Evolutionary conservation across 2,113 vertebrate genomes (phyloP).

Genomic region (Gymnarchus niloticus): DNA sequence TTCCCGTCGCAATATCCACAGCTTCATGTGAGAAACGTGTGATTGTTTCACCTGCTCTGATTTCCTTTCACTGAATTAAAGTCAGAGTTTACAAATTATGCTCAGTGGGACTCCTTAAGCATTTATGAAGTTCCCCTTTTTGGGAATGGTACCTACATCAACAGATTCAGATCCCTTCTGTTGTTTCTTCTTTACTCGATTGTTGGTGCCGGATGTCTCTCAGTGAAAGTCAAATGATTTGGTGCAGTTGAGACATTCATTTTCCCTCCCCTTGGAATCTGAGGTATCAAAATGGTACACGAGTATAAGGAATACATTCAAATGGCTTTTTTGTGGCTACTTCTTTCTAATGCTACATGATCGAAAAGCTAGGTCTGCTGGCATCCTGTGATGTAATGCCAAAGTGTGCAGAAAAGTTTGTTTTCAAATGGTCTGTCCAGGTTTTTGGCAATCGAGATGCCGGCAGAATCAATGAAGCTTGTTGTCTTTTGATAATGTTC

Average conservation of each 20-base stretch:
- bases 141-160: conserved; percentile 20
- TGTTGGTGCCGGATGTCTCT: conserved; percentile 22
- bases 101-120: conserved; percentile 54
- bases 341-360: not conserved
- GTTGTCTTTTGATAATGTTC: not conserved
- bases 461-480: conserved; percentile 14
- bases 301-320: not conserved
- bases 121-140: conserved; percentile 46
- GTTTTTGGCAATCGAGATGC: not conserved
- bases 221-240: conserved; percentile 28
- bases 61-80: conserved; percentile 43
- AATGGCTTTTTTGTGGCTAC: not conserved
- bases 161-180: not conserved
- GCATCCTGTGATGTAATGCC: not conserved
- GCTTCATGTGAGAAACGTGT: conserved; percentile 17
- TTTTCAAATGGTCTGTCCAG: not conserved
- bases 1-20: not conserved
- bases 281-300: not conserved
- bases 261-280: conserved; percentile 19
- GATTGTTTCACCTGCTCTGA: conserved; percentile 18
- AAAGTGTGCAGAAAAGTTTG: not conserved
- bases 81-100: conserved; percentile 53
- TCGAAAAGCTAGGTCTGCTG: not conserved
- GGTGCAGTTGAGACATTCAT: conserved; percentile 20
- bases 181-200: not conserved